Percentiles rank a stretch among this genome's conserved stretches.
These are phyloP conservation scores for Merodon equestris DNA, from an alignment of 2,888 invertebrate species.

Conservation along the genomic window DNA sequence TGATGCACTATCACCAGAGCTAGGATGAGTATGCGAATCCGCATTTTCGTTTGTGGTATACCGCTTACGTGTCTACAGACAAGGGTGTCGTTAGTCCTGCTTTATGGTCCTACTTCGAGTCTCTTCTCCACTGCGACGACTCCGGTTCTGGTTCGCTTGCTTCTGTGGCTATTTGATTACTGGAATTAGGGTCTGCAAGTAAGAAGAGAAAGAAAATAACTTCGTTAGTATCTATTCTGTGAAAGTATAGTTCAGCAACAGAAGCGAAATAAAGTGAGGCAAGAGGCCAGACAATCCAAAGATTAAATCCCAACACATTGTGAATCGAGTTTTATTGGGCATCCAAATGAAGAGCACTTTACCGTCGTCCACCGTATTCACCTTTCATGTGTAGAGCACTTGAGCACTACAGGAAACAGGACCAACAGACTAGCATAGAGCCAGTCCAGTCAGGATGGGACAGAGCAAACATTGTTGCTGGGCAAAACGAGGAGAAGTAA, in stretches of 20 bases:
- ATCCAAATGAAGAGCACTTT: conserved; percentile 41
- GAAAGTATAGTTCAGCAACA: too few relatives aligned
- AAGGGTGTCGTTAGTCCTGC: conserved; percentile 50
- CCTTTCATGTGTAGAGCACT: too few relatives aligned
- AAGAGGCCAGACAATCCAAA: conserved; percentile 10
- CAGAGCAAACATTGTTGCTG: conserved; percentile 37
- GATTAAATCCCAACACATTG: conserved; percentile 12
- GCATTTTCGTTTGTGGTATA: conserved; percentile 67
- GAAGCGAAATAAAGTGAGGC: not conserved
- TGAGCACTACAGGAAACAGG: conserved; percentile 7
- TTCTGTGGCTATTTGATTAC: conserved; percentile 57
- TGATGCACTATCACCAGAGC: conserved; percentile 63
- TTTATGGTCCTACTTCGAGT: conserved; percentile 43
- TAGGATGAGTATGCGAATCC: conserved; percentile 62
- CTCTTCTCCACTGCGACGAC: conserved; percentile 10
- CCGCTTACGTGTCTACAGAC: conserved; percentile 44
- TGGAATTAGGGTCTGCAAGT: conserved; percentile 52
- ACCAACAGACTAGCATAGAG: not conserved
- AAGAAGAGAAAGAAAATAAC: conserved; percentile 24
- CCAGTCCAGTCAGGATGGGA: too few relatives aligned
- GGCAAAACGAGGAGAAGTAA: conserved; percentile 19
- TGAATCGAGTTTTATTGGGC: conserved; percentile 49
- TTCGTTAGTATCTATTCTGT: conserved; percentile 38
- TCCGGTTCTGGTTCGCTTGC: conserved; percentile 8
- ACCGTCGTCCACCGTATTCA: not conserved